phyloP scores from a whole-genome alignment of 1,140 invertebrate species.

The Zaprionus camerounensis region DNA sequence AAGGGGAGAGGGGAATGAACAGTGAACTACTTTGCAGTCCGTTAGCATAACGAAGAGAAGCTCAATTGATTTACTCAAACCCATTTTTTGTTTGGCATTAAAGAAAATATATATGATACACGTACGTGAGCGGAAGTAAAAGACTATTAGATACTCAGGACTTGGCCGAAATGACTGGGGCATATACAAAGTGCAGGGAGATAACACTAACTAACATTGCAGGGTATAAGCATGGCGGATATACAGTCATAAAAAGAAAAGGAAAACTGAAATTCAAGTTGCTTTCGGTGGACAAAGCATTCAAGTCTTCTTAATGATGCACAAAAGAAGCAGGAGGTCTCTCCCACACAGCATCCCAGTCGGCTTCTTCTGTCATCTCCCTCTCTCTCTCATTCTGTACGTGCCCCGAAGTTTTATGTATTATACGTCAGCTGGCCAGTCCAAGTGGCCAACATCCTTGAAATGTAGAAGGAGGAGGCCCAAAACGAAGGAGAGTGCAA shows the following conservation, averaged over 20 bases:
- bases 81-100: not conserved
- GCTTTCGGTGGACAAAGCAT: constrained; percentile 27
- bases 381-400: constrained; percentile 4
- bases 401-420: constrained; percentile 58
- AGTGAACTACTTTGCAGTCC: constrained; percentile 70
- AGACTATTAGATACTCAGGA: not conserved
- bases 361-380: not conserved
- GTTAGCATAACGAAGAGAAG: constrained; percentile 50
- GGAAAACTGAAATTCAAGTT: constrained; percentile 54
- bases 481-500: not conserved
- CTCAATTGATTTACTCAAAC: constrained; percentile 76
- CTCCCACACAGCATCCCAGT: not conserved
- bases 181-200: not conserved
- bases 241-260: constrained; percentile 5
- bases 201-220: not conserved
- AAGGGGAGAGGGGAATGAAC: constrained; percentile 60
- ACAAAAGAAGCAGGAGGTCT: not conserved
- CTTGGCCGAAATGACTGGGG: not conserved
- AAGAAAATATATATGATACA: constrained; percentile 6
- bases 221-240: not conserved
- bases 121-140: not conserved
- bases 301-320: constrained; percentile 28
- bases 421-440: constrained; percentile 51
- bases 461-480: constrained; percentile 12
- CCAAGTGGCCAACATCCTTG: constrained; percentile 51